Evolutionary conservation across 2,113 vertebrate species (phyloP).

Genomic region (Alligator sinensis): DNA sequence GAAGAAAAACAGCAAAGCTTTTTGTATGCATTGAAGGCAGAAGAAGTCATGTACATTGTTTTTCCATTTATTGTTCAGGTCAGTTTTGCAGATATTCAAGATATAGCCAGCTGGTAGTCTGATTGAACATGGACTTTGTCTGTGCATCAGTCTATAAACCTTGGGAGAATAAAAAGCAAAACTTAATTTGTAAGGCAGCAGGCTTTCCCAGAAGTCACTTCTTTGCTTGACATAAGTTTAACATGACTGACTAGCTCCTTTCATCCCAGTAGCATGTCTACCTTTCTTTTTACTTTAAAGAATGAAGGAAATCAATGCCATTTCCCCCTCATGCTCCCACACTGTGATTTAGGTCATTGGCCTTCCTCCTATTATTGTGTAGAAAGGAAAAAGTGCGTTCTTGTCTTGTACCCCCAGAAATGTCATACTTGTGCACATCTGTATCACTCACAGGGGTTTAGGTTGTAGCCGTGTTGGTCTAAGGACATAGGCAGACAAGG

Average conservation of each 20-base stretch:
- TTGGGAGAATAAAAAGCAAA: not conserved
- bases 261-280: not conserved
- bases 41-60: not conserved
- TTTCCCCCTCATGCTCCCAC: not conserved
- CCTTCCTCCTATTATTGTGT: not conserved
- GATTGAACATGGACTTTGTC: not conserved
- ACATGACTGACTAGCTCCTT: not conserved
- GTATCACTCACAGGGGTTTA: not conserved
- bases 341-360: not conserved
- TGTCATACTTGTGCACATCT: rapidly evolving
- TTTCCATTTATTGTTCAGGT: not conserved
- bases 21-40: not conserved
- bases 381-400: not conserved
- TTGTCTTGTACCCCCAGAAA: rapidly evolving
- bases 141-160: not conserved
- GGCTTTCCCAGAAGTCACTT: not conserved
- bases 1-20: not conserved
- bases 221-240: not conserved
- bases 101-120: not conserved
- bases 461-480: too few relatives aligned
- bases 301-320: not conserved
- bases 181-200: not conserved
- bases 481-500: too few relatives aligned
- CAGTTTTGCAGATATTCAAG: not conserved
- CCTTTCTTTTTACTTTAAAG: not conserved